Evolutionary conservation across 1,140 invertebrate species (phyloP).

Genomic region (Zaprionus capensis): DNA sequence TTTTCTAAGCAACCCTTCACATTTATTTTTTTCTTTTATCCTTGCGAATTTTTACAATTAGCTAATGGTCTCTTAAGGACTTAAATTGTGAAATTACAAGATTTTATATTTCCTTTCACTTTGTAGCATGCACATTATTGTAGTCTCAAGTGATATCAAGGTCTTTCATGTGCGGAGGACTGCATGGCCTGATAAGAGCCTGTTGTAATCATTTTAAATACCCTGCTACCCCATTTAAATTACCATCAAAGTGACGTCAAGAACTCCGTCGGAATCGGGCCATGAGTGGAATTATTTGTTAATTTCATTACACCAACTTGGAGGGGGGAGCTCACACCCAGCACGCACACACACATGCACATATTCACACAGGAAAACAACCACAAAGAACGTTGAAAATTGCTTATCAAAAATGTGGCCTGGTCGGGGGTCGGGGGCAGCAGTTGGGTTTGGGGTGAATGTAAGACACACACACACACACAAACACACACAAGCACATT

Average conservation of each 20-base stretch:
- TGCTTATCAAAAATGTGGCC: slow-evolving; percentile 77
- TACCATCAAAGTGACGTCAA: slow-evolving; percentile 73
- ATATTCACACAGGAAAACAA: slow-evolving; percentile 11
- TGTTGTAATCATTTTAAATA: slow-evolving; percentile 70
- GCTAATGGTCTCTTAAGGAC: slow-evolving; percentile 4
- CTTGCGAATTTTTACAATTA: neutral
- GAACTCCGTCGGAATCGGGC: slow-evolving; percentile 47
- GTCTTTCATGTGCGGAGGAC: slow-evolving; percentile 35
- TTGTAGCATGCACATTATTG: slow-evolving; percentile 5
- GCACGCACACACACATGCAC: slow-evolving; percentile 8
- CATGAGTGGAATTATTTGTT: slow-evolving; percentile 73
- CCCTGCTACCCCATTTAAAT: slow-evolving; percentile 74
- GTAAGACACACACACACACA: slow-evolving; percentile 40
- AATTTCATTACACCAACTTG: slow-evolving; percentile 67
- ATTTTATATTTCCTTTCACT: neutral
- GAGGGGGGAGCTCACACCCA: slow-evolving; percentile 8
- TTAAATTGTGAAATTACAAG: neutral
- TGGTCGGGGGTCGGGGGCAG: slow-evolving; percentile 17
- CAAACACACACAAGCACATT: slow-evolving; percentile 10
- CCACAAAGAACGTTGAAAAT: slow-evolving; percentile 63
- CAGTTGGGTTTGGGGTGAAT: slow-evolving; percentile 5
- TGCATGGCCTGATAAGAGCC: slow-evolving; percentile 61
- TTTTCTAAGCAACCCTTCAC: too few species aligned
- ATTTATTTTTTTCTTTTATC: neutral
- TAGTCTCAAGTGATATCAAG: slow-evolving; percentile 30